phyloP scores from a whole-genome alignment of 1,140 invertebrate genomes.

The Atopsyche davidsoni region DNA sequence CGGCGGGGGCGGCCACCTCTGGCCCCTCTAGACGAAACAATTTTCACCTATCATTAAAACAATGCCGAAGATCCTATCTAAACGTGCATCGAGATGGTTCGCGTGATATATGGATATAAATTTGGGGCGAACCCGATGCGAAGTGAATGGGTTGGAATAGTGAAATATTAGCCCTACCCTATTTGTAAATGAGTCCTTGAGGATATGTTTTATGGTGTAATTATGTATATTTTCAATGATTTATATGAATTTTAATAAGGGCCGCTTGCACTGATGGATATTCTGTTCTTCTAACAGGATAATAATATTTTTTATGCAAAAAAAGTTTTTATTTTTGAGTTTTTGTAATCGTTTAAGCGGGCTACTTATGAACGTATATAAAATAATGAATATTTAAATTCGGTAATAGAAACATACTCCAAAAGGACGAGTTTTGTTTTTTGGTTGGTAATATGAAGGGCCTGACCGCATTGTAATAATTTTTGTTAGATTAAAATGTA shows the following conservation, averaged over 20 bases:
- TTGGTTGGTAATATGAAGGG: no score
- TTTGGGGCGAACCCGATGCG: conserved; percentile 14
- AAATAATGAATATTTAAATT: no score
- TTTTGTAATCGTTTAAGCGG: no score
- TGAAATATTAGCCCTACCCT: conserved; percentile 15
- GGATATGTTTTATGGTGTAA: conserved; percentile 29
- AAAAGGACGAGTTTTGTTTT: no score
- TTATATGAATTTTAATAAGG: conserved; percentile 30
- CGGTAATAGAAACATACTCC: no score
- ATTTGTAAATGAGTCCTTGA: conserved; percentile 30
- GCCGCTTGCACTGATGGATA: background rate
- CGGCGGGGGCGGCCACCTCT: conserved; percentile 17
- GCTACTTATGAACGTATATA: no score
- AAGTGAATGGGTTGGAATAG: conserved; percentile 19
- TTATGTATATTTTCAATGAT: conserved; percentile 32
- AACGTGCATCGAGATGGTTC: background rate
- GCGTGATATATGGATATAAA: conserved; percentile 27
- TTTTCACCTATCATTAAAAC: conserved; percentile 30
- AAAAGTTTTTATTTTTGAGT: no score
- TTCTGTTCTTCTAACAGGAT: no score
- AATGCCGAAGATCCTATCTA: conserved; percentile 23
- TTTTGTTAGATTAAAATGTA: no score
- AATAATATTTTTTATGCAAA: no score
- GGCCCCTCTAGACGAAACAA: conserved; percentile 24
- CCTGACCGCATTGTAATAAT: no score